These are phyloP conservation scores for Apolygus lucorum DNA, from an alignment of 1,140 invertebrate species.

Conservation along the genomic window DNA sequence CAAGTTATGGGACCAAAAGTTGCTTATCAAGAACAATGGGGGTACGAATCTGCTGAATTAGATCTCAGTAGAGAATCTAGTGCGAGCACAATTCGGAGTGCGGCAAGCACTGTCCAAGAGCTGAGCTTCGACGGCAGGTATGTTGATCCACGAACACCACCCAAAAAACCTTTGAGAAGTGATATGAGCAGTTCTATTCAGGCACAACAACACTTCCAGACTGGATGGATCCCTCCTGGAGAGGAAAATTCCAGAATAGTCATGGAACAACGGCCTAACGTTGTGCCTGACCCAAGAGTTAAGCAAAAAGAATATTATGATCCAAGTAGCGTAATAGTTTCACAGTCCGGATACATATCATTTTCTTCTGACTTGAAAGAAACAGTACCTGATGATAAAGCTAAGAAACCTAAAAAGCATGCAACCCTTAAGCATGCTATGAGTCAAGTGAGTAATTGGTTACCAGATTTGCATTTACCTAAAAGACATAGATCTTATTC, in stretches of 20 bases:
- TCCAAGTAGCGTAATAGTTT: constrained; percentile 56
- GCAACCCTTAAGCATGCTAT: constrained; percentile 66
- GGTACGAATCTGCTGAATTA: background rate
- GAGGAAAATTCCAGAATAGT: constrained; percentile 38
- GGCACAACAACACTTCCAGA: background rate
- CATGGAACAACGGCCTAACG: constrained; percentile 34
- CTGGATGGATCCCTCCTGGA: constrained; percentile 33
- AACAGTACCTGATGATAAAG: constrained; percentile 41
- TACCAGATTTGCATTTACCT: constrained; percentile 68
- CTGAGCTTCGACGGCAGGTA: constrained; percentile 25
- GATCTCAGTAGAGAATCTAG: constrained; percentile 19
- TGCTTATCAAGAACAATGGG: constrained; percentile 11
- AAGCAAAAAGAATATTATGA: constrained; percentile 41
- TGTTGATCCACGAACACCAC: background rate
- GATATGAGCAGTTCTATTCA: constrained; percentile 16
- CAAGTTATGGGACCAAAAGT: constrained; percentile 16
- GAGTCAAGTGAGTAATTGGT: constrained; percentile 67
- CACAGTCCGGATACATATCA: constrained; percentile 70
- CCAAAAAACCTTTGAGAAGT: constrained; percentile 17
- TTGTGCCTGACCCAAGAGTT: constrained; percentile 37
- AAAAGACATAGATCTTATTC: constrained; percentile 72
- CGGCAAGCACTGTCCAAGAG: constrained; percentile 11
- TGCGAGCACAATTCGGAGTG: constrained; percentile 23
- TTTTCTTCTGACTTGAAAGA: constrained; percentile 58
- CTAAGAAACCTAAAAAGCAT: constrained; percentile 59